A percentile compares a stretch with the other conserved stretches of the same genome.
Evolutionary conservation across 2,888 invertebrate species (phyloP).

Genomic region (Drosophila mimica): DNA sequence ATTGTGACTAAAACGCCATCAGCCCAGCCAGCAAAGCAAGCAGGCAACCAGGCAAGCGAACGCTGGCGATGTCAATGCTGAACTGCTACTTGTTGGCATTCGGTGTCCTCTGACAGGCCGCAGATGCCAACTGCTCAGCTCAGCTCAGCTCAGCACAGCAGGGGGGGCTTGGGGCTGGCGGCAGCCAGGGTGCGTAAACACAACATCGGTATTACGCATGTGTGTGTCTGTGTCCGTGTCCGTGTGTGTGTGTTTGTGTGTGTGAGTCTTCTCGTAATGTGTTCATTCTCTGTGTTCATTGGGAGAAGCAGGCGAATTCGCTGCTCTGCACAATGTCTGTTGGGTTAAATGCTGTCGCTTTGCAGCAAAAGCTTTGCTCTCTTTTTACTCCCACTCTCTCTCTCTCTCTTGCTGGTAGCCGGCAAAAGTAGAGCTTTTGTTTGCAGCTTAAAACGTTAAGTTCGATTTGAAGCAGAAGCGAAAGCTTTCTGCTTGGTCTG

Average conservation of each 20-base stretch:
- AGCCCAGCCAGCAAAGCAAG: slow-evolving; percentile 1
- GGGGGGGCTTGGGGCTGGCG: not conserved
- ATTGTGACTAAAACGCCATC: not conserved
- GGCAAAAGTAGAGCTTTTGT: slow-evolving; percentile 26
- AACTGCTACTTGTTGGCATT: slow-evolving; percentile 79
- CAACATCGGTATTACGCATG: slow-evolving; percentile 26
- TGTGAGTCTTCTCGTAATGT: not conserved
- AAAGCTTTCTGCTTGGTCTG: slow-evolving; percentile 2
- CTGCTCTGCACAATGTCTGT: slow-evolving; percentile 44
- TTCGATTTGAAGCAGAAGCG: not conserved
- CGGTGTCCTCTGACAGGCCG: slow-evolving; percentile 56
- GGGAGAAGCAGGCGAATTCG: slow-evolving; percentile 46
- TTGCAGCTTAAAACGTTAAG: slow-evolving; percentile 2
- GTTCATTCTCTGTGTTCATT: slow-evolving; percentile 48
- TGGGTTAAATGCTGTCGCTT: slow-evolving; percentile 50
- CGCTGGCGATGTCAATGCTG: slow-evolving; percentile 76
- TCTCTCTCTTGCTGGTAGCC: slow-evolving; percentile 1
- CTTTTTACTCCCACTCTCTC: not conserved
- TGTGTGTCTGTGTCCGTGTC: not conserved
- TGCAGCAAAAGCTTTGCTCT: slow-evolving; percentile 50
- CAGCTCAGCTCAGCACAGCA: slow-evolving; percentile 14
- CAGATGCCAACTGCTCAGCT: slow-evolving; percentile 53
- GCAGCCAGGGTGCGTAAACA: slow-evolving; percentile 24
- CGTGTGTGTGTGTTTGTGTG: not conserved
- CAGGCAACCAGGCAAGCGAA: slow-evolving; percentile 57